Base-by-base conservation (phyloP, 2,113 vertebrate species). In the Hydropotes inermis region DNA sequence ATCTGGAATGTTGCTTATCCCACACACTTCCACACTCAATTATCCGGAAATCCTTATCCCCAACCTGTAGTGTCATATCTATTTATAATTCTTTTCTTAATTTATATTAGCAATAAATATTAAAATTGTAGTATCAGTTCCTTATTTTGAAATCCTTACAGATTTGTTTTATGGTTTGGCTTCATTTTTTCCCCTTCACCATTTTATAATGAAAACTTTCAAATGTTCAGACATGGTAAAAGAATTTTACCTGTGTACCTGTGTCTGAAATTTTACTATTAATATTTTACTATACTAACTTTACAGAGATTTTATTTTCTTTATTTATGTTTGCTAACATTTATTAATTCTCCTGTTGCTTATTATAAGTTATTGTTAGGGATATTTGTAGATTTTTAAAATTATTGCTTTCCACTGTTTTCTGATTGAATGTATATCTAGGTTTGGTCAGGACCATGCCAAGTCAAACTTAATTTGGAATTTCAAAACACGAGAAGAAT, bases 401-500 rank as follows among this genome's bases (percentile, higher is more conserved):
- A 92, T 54, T 74, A 11, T 82, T 93, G n/a, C 33, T 94, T 97
- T 54, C 9, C 86, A 21, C 6, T 95, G 4, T 93, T 95, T 97
- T 81, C n/a, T 93, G 11, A 84, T 93, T 76, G 21, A 70, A 23
- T 78, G 6, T 97, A 33, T 97, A 16, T 89, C 23, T 95, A 99
- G 99, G 98, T 99, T 99, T 99, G 99, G 99, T 98, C 98, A 99
- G 57, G 99, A 99, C 98, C 99, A 99, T 83, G 99, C 99, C 15
- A 99, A 98, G 58, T 99, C 99, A 78, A 99, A 99, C 98, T 99
- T 99, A 95, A 99, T 99, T 98, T 99, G 99, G 99, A 99, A 99
- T 99, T 99, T 99, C 97, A 99, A 99, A 99, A 99, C 99, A 6
- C 99, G 99, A 54, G 99, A 99, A 99, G 99, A 99, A 98, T 98